These are phyloP conservation scores for Rhagoletis pomonella DNA, from an alignment of 1,140 invertebrate species.

Conservation along the genomic window DNA sequence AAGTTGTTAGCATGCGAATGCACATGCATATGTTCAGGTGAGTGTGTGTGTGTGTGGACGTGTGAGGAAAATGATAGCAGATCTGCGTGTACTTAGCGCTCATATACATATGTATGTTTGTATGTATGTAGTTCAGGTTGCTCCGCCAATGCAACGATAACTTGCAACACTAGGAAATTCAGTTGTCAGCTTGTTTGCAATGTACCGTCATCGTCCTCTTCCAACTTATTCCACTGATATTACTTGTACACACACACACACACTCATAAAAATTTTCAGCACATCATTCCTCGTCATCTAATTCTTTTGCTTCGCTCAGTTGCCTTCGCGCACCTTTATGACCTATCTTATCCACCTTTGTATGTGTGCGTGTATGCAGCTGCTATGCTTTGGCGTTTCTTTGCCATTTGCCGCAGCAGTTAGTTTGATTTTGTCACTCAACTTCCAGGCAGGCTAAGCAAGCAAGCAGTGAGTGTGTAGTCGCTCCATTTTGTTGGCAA, in stretches of 20 bases:
- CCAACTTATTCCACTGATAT: conserved; percentile 34
- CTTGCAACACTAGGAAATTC: conserved; percentile 6
- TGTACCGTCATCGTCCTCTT: neutral
- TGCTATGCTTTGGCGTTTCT: neutral
- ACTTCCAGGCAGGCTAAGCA: neutral
- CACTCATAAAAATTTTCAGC: neutral
- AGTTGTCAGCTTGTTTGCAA: conserved; percentile 33
- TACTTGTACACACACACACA: conserved; percentile 10
- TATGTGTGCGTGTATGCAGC: neutral
- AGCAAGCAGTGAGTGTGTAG: neutral
- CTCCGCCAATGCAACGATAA: neutral
- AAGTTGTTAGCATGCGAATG: conserved; percentile 7
- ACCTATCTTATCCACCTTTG: neutral
- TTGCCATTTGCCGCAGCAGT: neutral
- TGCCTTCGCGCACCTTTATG: neutral
- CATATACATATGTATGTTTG: too few relatives aligned
- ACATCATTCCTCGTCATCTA: neutral
- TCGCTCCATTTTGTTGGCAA: neutral
- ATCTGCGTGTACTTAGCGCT: too few relatives aligned
- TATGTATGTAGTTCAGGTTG: neutral
- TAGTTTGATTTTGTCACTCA: conserved; percentile 39
- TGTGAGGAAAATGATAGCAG: neutral
- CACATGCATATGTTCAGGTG: neutral
- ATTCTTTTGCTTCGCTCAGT: neutral
- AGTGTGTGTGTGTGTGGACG: neutral